These are phyloP conservation scores for Chrysomela aeneicollis DNA, from an alignment of 2,888 invertebrate species.

Conservation along the genomic window DNA sequence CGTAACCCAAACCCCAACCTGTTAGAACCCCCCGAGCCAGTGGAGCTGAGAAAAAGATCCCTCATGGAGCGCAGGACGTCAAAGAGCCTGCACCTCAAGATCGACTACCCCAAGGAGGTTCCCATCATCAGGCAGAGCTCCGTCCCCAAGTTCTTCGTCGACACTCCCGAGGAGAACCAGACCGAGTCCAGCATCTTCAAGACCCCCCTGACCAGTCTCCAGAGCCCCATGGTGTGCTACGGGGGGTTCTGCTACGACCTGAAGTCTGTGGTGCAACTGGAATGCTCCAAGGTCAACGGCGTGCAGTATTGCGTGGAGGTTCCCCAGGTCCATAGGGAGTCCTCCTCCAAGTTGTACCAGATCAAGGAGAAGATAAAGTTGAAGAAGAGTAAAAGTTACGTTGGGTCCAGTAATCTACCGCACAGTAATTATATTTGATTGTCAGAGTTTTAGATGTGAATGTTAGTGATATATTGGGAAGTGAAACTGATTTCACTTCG, in stretches of 20 bases:
- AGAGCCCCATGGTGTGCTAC: slow-evolving; percentile 53
- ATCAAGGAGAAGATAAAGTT: slow-evolving; percentile 52
- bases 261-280: slow-evolving; percentile 59
- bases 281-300: slow-evolving; percentile 49
- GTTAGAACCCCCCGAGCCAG: slow-evolving; percentile 31
- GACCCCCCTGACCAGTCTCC: slow-evolving; percentile 50
- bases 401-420: slow-evolving; percentile 45
- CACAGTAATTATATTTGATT: slow-evolving; percentile 46
- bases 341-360: slow-evolving; percentile 43
- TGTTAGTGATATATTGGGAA: not conserved
- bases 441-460: not conserved
- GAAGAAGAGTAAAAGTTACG: slow-evolving; percentile 48
- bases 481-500: not conserved
- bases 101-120: slow-evolving; percentile 53
- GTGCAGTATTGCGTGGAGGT: slow-evolving; percentile 28
- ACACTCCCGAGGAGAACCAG: slow-evolving; percentile 57
- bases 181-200: slow-evolving; percentile 49
- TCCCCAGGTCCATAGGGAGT: slow-evolving; percentile 36
- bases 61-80: slow-evolving; percentile 57
- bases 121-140: slow-evolving; percentile 59
- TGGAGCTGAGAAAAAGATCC: slow-evolving; percentile 53
- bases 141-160: slow-evolving; percentile 60
- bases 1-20: not conserved
- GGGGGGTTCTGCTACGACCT: slow-evolving; percentile 54
- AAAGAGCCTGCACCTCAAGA: slow-evolving; percentile 55